Evolutionary conservation across 92 coral and sea anemone species (phyloP).

Genomic region (Metridium senile): DNA sequence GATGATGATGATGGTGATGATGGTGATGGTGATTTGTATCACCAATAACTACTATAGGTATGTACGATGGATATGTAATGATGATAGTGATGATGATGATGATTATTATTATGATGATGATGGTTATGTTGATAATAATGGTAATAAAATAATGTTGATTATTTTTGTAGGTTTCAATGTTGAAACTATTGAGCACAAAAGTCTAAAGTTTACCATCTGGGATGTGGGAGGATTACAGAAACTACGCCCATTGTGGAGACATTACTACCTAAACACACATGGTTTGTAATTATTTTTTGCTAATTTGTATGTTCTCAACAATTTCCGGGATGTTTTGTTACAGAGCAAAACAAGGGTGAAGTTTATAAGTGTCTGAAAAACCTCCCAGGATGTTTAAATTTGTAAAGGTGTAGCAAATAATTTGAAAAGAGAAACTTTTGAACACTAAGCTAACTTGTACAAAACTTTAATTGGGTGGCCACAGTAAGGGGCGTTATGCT

Average conservation of each 20-base stretch:
- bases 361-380: too few relatives aligned
- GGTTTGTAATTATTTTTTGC: slow-evolving; percentile 46
- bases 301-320: too few relatives aligned
- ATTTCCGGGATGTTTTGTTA: too few relatives aligned
- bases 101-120: not conserved
- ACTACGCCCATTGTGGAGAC: slow-evolving; percentile 97
- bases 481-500: too few relatives aligned
- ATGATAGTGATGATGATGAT: not conserved
- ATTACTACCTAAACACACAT: slow-evolving; percentile 93
- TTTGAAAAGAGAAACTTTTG: too few relatives aligned
- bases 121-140: not conserved
- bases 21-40: not conserved
- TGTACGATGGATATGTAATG: too few relatives aligned
- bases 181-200: slow-evolving; percentile 97
- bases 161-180: slow-evolving; percentile 87
- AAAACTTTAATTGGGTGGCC: too few relatives aligned
- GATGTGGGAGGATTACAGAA: slow-evolving; percentile 99
- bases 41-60: too few relatives aligned
- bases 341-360: too few relatives aligned
- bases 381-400: too few relatives aligned
- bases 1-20: not conserved
- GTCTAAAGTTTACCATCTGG: slow-evolving; percentile 97
- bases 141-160: not conserved
- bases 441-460: too few relatives aligned
- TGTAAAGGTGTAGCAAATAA: too few relatives aligned